Percentiles rank a stretch among this genome's conserved stretches.
Evolutionary conservation across 2,113 vertebrate species (phyloP).

Genomic region (Vanacampus margaritifer): DNA sequence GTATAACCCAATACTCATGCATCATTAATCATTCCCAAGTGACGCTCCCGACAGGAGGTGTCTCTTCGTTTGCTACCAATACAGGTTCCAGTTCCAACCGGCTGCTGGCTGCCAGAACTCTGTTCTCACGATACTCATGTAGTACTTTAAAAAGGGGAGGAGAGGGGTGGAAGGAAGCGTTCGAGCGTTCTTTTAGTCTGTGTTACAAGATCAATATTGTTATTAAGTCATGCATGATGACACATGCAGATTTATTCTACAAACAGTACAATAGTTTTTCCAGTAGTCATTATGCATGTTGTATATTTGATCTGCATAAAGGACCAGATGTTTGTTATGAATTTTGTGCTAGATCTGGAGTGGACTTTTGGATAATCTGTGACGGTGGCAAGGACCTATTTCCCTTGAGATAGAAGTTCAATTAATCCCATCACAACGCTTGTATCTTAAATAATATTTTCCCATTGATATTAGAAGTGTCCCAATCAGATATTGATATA

Average conservation of each 20-base stretch:
- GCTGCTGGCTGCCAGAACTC: conserved; percentile 42
- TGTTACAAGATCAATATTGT: conserved; percentile 11
- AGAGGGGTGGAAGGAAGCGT: neutral
- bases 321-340: too few species aligned
- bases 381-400: too few species aligned
- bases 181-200: conserved; percentile 11
- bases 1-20: conserved; percentile 31
- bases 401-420: too few species aligned
- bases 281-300: too few species aligned
- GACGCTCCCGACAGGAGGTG: conserved; percentile 53
- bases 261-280: too few species aligned
- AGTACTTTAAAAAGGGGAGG: conserved; percentile 35
- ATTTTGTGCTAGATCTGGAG: too few species aligned
- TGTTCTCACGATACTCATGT: conserved; percentile 34
- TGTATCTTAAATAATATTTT: too few species aligned
- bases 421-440: too few species aligned
- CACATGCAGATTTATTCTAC: conserved; percentile 3
- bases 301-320: too few species aligned
- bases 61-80: conserved; percentile 50
- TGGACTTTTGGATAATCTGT: too few species aligned
- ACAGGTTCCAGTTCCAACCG: conserved; percentile 72
- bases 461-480: too few species aligned
- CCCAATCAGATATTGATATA: too few species aligned
- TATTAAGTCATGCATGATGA: conserved; percentile 8
- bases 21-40: conserved; percentile 44